Conservation (phyloP, 2,113 vertebrate genomes). For the Perca schrenkii region DNA sequence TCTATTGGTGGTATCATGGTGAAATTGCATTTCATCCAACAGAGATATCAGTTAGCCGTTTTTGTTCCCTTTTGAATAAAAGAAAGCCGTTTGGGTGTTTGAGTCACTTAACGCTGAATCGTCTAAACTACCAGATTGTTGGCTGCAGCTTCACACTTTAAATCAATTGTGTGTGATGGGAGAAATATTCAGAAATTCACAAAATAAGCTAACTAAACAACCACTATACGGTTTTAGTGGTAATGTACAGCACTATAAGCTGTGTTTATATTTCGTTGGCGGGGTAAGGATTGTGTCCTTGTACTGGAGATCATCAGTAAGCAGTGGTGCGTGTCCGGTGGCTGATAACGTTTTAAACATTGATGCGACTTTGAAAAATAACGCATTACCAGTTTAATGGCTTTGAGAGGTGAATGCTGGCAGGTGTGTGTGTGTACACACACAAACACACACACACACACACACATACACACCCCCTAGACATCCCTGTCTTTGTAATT, state of each 20-base stretch:
- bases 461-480: conserved; percentile 22
- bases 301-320: conserved; percentile 65
- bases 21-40: conserved; percentile 52
- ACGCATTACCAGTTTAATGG: conserved; percentile 75
- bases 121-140: conserved; percentile 13
- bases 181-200: not conserved
- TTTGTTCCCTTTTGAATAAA: conserved; percentile 51
- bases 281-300: conserved; percentile 63
- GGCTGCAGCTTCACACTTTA: not conserved
- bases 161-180: not conserved
- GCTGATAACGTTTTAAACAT: conserved; percentile 83
- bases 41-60: conserved; percentile 32
- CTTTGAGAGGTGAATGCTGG: conserved; percentile 75
- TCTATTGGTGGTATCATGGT: conserved; percentile 35
- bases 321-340: conserved; percentile 67
- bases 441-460: too few species aligned
- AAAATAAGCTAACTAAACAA: conserved; percentile 6
- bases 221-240: not conserved
- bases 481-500: conserved; percentile 80
- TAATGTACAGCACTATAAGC: not conserved
- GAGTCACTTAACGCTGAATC: conserved; percentile 27
- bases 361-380: conserved; percentile 79
- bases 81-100: conserved; percentile 34
- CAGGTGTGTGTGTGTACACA: conserved; percentile 68
- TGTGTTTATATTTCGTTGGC: conserved; percentile 32